Evolutionary conservation across 2,888 invertebrate genomes (phyloP).

Genomic region (Gymnosoma rotundatum): DNA sequence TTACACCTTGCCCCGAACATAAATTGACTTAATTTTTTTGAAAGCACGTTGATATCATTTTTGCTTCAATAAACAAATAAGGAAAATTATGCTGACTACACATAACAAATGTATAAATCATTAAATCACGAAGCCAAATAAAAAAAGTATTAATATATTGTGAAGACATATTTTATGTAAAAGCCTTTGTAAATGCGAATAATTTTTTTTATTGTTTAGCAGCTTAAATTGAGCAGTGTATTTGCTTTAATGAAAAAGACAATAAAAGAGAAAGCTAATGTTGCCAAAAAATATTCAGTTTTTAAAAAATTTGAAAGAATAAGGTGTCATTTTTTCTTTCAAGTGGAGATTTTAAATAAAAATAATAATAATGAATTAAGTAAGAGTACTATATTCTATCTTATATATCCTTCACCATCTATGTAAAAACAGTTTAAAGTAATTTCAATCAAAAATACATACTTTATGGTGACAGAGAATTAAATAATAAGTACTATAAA

Average conservation of each 20-base stretch:
- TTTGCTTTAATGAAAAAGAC: not conserved
- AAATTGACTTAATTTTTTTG: conserved; percentile 58
- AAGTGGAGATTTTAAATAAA: too few relatives aligned
- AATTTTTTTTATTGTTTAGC: not conserved
- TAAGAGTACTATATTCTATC: too few relatives aligned
- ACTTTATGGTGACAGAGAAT: too few relatives aligned
- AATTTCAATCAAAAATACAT: too few relatives aligned
- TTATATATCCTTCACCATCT: too few relatives aligned
- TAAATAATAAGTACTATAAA: too few relatives aligned
- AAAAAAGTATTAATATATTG: conserved; percentile 25
- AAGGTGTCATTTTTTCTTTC: too few relatives aligned
- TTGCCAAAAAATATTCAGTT: conserved; percentile 2
- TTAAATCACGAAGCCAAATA: conserved; percentile 49
- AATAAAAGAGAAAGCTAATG: conserved; percentile 27
- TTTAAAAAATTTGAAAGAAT: not conserved
- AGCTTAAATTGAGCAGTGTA: not conserved
- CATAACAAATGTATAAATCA: conserved; percentile 45
- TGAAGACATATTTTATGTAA: not conserved
- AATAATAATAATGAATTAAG: too few relatives aligned
- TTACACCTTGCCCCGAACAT: conserved; percentile 6
- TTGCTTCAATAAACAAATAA: not conserved
- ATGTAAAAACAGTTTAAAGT: too few relatives aligned
- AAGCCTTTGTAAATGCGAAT: not conserved
- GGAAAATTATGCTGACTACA: conserved; percentile 18
- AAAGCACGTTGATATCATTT: conserved; percentile 46